Evolutionary conservation across 2,113 vertebrate species (phyloP), one percentile per base, ranked within the genome.

Genomic region (Megaceryle maxima): DNA sequence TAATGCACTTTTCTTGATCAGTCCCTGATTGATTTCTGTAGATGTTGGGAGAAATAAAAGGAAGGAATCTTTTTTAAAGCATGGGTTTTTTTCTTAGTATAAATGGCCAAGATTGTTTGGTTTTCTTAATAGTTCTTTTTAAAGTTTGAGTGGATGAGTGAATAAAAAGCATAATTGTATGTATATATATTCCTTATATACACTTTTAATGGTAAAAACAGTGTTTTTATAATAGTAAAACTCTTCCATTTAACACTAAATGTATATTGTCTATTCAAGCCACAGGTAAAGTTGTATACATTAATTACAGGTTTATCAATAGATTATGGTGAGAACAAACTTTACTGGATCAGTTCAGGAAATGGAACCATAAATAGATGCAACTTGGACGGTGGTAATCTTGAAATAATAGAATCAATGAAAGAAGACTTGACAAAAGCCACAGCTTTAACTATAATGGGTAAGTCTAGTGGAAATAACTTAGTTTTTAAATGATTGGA

Each of bases 331-430:
- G 98, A 99, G 94, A 99, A 98, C 98, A 99, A 99, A 92, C 98
- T 99, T 62, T 99, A 99, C 97, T 99, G 99, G 99, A 99, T 99
- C 96, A 99, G 99, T 97, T 99, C 99, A 8, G 98, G 99, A 98
- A 99, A 99, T 94, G 98, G 99, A 97, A 99, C 99, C 81, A 99
- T 99, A 98, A 99, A 99, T 96, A 98, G 99, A 98, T 99, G 99
- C 98, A 99, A 98, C 98, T 97, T 99, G 97, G 99, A 99, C 43
- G 99, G 99, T 87, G 98, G 98, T 60, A 98, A 98, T 87, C 98
- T 99, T 95, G 99, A 99, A 98, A 98, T 99, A 95, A 98, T 99
- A 93, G 99, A 99, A 92, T 98, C 98, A 94, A 98, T 99, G 97
- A 99, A 99, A 98, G 98, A 98, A 97, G 98, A 99, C 88, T 97